Percentiles rank a stretch among this genome's conserved stretches.
Evolutionary conservation across 2,888 invertebrate species (phyloP).

Genomic region (Pocota personata): DNA sequence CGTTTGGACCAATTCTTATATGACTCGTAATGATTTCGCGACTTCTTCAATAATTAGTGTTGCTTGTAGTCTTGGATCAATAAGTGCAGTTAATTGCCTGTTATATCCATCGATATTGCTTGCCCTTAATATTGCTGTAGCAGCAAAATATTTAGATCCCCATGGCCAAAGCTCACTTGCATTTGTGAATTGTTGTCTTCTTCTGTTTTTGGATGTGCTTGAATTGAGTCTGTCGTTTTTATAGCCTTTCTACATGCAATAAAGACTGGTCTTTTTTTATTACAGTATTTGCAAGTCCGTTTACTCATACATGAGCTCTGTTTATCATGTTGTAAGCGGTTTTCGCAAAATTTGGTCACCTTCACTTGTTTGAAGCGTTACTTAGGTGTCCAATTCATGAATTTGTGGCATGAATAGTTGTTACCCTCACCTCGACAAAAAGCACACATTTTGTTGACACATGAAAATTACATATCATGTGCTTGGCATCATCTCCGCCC

Average conservation of each 20-base stretch:
- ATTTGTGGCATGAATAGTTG: neutral
- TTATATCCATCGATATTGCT: neutral
- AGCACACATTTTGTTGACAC: neutral
- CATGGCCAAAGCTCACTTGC: neutral
- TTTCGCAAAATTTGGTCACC: neutral
- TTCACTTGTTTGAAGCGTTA: neutral
- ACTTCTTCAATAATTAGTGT: slow-evolving; percentile 3
- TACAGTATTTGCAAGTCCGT: no score
- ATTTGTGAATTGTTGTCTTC: neutral
- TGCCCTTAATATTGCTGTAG: slow-evolving; percentile 3
- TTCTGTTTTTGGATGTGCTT: neutral
- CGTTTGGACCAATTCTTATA: neutral
- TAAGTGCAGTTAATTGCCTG: neutral
- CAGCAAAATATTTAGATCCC: neutral
- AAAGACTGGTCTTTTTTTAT: neutral
- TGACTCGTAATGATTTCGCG: neutral
- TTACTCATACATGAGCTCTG: no score
- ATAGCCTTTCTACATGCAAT: neutral
- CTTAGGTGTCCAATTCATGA: neutral
- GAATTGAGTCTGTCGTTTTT: neutral
- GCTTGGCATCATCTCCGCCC: neutral
- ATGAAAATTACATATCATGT: neutral
- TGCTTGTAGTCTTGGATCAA: slow-evolving; percentile 11
- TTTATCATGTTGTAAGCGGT: no score
- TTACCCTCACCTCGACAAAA: neutral